These are phyloP conservation scores for Sesamia inferens DNA, from an alignment of 2,888 invertebrate genomes.

Conservation along the genomic window DNA sequence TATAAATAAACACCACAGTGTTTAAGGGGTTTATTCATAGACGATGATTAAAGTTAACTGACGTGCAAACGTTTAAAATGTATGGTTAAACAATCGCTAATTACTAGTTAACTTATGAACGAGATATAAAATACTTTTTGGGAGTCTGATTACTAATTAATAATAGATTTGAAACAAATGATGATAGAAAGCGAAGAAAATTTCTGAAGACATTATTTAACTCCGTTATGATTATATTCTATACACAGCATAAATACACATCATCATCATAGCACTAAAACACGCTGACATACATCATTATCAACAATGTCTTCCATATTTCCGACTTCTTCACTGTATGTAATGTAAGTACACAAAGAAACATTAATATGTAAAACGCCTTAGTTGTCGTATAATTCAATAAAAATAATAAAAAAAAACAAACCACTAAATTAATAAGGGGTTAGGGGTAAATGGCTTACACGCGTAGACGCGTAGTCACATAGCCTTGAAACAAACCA, in stretches of 20 bases:
- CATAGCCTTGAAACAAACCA: slow-evolving; percentile 26
- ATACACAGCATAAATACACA: too few species aligned
- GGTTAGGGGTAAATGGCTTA: slow-evolving; percentile 18
- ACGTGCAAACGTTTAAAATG: too few species aligned
- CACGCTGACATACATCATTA: background rate
- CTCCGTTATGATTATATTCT: too few species aligned
- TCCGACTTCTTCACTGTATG: background rate
- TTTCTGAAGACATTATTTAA: background rate
- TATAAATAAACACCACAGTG: too few species aligned
- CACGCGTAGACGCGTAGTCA: slow-evolving; percentile 7
- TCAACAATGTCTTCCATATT: background rate
- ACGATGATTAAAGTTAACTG: too few species aligned
- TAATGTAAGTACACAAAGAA: background rate
- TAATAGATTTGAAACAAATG: background rate
- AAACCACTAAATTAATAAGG: background rate
- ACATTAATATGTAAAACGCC: background rate
- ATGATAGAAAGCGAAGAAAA: background rate
- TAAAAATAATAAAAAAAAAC: background rate
- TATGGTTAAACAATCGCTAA: too few species aligned
- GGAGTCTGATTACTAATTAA: too few species aligned
- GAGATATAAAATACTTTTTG: background rate
- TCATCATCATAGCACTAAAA: too few species aligned
- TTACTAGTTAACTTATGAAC: too few species aligned
- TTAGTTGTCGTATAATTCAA: background rate
- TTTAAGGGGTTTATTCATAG: too few species aligned